phyloP scores from a whole-genome alignment of 2,888 invertebrate species.

The Chironomus tentans region DNA sequence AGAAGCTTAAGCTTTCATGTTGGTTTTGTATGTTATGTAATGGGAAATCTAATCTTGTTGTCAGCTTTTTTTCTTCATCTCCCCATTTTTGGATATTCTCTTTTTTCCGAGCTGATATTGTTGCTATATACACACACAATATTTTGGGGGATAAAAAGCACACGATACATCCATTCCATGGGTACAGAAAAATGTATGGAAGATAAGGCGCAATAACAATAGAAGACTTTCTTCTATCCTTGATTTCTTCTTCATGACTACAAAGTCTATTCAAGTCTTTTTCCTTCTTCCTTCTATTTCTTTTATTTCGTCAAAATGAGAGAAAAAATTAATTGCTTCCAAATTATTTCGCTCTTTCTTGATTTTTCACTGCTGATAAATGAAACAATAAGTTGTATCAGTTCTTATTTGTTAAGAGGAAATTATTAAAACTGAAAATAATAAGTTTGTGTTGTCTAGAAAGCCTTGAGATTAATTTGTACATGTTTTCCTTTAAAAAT shows the following conservation, averaged over 20 bases:
- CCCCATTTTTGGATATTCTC: background rate
- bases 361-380: background rate
- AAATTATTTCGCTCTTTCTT: background rate
- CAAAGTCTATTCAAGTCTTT: background rate
- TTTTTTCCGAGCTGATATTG: background rate
- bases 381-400: too few species aligned
- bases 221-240: background rate
- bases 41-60: slow-evolving; percentile 8
- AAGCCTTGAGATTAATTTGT: too few species aligned
- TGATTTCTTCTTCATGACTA: too few species aligned
- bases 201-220: slow-evolving; percentile 6
- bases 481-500: too few species aligned
- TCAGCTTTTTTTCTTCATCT: background rate
- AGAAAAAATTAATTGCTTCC: slow-evolving; percentile 1
- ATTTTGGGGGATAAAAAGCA: background rate
- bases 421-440: too few species aligned
- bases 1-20: slow-evolving; percentile 4
- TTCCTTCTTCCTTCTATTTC: background rate
- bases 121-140: background rate
- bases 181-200: background rate
- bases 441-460: too few species aligned
- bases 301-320: background rate
- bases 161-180: background rate
- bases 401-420: too few species aligned
- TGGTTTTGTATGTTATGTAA: background rate